Conservation (phyloP, 2,797 vertebrate genomes). For the Crocodylus rhombifer region DNA sequence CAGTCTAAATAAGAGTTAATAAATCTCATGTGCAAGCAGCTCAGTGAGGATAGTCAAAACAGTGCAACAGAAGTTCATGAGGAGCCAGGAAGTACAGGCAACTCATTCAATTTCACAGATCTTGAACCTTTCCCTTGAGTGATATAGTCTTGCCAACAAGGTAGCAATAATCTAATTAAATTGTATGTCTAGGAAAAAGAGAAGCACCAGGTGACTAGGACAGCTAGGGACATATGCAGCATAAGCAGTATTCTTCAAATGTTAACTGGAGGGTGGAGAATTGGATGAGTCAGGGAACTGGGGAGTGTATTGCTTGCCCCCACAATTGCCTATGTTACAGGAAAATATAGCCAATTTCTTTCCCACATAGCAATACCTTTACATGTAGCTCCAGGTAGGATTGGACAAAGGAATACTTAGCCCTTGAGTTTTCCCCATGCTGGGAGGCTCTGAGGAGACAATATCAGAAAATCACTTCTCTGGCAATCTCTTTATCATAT, state of each 20-base stretch:
- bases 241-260: background rate
- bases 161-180: background rate
- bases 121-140: background rate
- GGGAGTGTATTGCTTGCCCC: background rate
- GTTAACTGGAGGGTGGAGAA: background rate
- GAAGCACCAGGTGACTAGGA: background rate
- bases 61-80: too few species aligned
- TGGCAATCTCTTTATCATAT: background rate
- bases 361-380: background rate
- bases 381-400: background rate
- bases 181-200: background rate
- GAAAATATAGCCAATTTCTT: background rate
- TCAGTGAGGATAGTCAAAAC: too few species aligned
- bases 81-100: too few species aligned
- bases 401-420: background rate
- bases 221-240: background rate
- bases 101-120: background rate
- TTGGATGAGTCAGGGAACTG: background rate
- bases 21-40: too few species aligned
- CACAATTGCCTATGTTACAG: background rate
- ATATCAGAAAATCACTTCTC: background rate
- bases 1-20: too few species aligned
- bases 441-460: constrained; percentile 8
- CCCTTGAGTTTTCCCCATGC: background rate
- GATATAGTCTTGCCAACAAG: too few species aligned